A percentile compares a stretch with the other conserved stretches of the same genome.
phyloP scores from a whole-genome alignment of 2,113 vertebrate species.

The Mormyrus lacerda region DNA sequence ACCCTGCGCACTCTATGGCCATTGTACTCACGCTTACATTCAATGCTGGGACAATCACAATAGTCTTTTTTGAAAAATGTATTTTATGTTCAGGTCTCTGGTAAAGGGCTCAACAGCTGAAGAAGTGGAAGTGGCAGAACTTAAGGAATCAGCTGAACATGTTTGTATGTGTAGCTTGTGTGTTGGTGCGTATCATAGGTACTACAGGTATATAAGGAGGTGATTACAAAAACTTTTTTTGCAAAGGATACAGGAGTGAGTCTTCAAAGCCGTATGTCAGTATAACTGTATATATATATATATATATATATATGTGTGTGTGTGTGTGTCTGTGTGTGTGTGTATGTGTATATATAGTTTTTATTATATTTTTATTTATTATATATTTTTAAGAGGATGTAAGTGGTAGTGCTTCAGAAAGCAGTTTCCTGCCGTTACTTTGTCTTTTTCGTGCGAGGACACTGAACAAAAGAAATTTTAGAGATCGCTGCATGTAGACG shows the following conservation, averaged over 20 bases:
- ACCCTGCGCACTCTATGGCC: neutral
- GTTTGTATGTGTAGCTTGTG: neutral
- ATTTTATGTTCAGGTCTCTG: neutral
- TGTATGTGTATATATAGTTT: neutral
- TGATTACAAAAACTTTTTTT: neutral
- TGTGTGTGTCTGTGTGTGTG: too few species aligned
- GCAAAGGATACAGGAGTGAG: too few species aligned
- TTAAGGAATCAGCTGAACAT: neutral
- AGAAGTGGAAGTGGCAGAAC: neutral
- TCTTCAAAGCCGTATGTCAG: neutral
- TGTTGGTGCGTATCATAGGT: neutral
- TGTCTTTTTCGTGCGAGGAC: neutral
- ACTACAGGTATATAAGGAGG: neutral
- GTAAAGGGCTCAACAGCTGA: neutral
- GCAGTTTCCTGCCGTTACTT: neutral
- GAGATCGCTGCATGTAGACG: neutral
- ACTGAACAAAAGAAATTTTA: conserved; percentile 11
- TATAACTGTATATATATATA: neutral
- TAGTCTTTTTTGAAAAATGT: conserved; percentile 26
- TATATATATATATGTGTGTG: neutral
- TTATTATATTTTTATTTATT: neutral
- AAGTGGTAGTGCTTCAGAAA: neutral
- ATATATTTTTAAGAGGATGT: neutral
- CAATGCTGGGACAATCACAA: conserved; percentile 24
- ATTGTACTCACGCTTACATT: conserved; percentile 16